These are phyloP conservation scores for Hirudo medicinalis DNA, from an alignment of 1,140 invertebrate species.

Conservation along the genomic window DNA sequence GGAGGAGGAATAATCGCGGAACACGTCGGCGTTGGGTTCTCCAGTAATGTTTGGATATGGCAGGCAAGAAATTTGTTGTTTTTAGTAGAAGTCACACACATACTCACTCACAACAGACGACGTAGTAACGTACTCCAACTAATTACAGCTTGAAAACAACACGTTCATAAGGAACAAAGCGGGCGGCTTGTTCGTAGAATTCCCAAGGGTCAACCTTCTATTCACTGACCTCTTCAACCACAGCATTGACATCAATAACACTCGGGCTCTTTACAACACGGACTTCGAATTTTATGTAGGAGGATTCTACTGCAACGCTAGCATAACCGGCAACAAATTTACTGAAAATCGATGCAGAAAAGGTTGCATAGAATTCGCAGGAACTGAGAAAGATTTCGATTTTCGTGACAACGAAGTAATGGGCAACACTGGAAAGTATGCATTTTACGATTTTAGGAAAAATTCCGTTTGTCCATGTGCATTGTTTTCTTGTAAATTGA, in stretches of 20 bases:
- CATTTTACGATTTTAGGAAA: not conserved
- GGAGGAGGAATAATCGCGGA: slow-evolving; percentile 34
- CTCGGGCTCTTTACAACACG: slow-evolving; percentile 30
- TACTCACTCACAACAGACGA: not conserved
- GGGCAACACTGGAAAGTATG: slow-evolving; percentile 58
- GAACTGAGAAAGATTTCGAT: slow-evolving; percentile 90
- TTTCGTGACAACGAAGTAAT: slow-evolving; percentile 60
- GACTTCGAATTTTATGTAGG: slow-evolving; percentile 43
- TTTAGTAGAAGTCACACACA: not conserved
- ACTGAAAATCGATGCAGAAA: slow-evolving; percentile 67
- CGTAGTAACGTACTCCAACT: not conserved
- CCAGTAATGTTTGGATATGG: slow-evolving; percentile 42
- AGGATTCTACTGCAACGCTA: slow-evolving; percentile 71
- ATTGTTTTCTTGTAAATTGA: not conserved
- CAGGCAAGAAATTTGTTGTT: slow-evolving; percentile 25
- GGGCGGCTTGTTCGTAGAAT: slow-evolving; percentile 57
- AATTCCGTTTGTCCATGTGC: not conserved
- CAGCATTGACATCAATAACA: slow-evolving; percentile 31
- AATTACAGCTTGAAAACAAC: slow-evolving; percentile 3
- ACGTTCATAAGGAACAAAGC: slow-evolving; percentile 61
- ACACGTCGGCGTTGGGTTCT: slow-evolving; percentile 41
- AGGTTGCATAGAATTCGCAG: slow-evolving; percentile 69
- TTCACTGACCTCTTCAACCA: slow-evolving; percentile 27
- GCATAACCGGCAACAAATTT: slow-evolving; percentile 69
- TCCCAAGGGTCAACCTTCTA: slow-evolving; percentile 30